Percentiles rank a stretch among this genome's conserved stretches.
Conservation (phyloP, 2,797 vertebrate species). For the Microhierax caerulescens region DNA sequence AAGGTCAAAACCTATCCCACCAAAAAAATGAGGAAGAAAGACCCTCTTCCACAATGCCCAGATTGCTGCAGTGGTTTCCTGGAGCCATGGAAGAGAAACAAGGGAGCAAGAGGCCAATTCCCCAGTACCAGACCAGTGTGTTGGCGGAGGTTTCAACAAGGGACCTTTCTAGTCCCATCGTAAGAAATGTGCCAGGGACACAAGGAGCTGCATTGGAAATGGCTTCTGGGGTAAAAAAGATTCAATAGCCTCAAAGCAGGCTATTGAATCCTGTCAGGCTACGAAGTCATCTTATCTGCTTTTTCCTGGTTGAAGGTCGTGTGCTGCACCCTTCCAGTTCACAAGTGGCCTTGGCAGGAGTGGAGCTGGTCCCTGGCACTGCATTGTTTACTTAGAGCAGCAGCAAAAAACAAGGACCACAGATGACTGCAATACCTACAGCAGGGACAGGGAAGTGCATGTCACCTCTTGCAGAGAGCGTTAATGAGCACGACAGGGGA, state of each 20-base stretch:
- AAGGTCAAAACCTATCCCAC: neutral
- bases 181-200: neutral
- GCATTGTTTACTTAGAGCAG: neutral
- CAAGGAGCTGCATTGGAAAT: neutral
- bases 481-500: neutral
- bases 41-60: neutral
- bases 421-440: neutral
- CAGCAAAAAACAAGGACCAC: neutral
- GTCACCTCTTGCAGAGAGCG: neutral
- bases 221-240: neutral
- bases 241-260: neutral
- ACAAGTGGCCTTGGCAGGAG: neutral
- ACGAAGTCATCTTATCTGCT: neutral
- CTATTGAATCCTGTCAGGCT: neutral
- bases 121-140: neutral
- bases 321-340: neutral
- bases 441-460: neutral
- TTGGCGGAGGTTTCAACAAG: neutral
- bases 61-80: neutral
- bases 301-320: neutral
- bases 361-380: neutral
- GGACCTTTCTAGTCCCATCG: neutral
- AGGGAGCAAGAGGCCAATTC: neutral
- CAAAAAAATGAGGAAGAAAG: neutral
- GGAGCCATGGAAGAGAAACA: neutral